Percentiles rank a stretch among this genome's conserved stretches.
Evolutionary conservation across 92 coral and sea anemone species (phyloP).

Genomic region (Phymanthus crucifer): DNA sequence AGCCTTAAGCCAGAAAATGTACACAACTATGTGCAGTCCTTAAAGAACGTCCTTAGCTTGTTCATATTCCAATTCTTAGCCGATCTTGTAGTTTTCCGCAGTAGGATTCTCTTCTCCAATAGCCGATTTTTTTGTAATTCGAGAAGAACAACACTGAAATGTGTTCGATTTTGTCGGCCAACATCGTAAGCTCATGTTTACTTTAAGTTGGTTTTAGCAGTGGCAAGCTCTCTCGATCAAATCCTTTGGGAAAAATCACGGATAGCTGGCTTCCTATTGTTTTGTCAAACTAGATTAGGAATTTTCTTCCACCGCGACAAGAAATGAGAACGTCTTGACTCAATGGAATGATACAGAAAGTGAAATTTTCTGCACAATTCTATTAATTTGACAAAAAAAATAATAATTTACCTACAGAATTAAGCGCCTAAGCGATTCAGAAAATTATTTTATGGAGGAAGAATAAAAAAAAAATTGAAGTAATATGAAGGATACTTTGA

Average conservation of each 20-base stretch:
- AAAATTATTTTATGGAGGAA: not conserved
- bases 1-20: not conserved
- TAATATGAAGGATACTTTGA: not conserved
- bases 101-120: not conserved
- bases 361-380: not conserved
- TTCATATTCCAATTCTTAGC: not conserved
- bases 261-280: not conserved
- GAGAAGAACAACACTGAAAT: not conserved
- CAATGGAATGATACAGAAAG: not conserved
- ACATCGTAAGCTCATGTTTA: not conserved
- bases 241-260: not conserved
- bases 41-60: conserved; percentile 9
- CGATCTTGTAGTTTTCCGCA: not conserved
- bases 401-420: not conserved
- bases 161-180: not conserved
- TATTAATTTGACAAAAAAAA: not conserved
- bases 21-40: conserved; percentile 9
- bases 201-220: not conserved
- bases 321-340: not conserved
- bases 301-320: not conserved
- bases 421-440: not conserved
- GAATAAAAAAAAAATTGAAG: not conserved
- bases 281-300: not conserved
- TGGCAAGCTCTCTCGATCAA: not conserved
- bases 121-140: not conserved